phyloP scores from a whole-genome alignment of 2,797 vertebrate genomes.

The Alfaro cultratus region DNA sequence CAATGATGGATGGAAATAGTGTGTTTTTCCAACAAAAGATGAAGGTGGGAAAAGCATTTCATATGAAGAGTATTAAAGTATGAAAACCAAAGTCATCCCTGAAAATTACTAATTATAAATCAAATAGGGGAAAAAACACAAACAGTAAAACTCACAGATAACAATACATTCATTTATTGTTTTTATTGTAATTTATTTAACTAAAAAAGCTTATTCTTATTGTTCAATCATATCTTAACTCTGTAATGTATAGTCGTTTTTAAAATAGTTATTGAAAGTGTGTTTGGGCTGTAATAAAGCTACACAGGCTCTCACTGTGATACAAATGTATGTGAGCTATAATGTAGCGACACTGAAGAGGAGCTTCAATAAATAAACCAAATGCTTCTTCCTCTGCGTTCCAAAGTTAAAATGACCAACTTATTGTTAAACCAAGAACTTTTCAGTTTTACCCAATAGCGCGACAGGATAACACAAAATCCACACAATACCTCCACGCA shows the following conservation, averaged over 20 bases:
- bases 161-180: neutral
- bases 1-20: neutral
- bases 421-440: constrained; percentile 5
- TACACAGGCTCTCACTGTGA: neutral
- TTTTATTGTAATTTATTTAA: neutral
- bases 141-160: neutral
- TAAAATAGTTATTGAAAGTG: neutral
- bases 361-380: no score
- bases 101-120: neutral
- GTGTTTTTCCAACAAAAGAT: neutral
- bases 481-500: neutral
- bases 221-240: neutral
- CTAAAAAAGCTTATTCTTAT: neutral
- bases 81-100: neutral
- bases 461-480: constrained; percentile 8
- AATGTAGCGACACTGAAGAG: no score
- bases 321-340: neutral
- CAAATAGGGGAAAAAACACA: neutral
- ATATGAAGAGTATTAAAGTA: neutral
- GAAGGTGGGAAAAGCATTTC: neutral
- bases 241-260: neutral
- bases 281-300: neutral
- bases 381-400: neutral
- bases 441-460: constrained; percentile 22
- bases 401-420: neutral